Evolutionary conservation across 2,888 invertebrate species (phyloP).

Genomic region (Drosophila mayaguana): DNA sequence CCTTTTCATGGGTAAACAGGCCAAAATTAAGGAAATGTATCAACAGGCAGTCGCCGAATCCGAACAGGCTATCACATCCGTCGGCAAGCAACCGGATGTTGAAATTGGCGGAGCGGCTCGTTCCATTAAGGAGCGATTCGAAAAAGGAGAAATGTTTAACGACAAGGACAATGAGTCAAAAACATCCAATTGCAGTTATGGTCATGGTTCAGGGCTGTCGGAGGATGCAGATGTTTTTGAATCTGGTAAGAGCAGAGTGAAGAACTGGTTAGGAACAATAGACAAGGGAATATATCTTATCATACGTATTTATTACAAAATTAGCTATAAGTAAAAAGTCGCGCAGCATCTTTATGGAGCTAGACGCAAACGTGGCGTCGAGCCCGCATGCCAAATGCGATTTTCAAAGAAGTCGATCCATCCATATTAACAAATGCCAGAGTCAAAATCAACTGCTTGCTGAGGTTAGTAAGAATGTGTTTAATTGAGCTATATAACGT

Average conservation of each 20-base stretch:
- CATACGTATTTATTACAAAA: neutral
- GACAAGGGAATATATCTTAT: neutral
- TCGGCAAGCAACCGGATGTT: slow-evolving; percentile 86
- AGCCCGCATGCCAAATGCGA: slow-evolving; percentile 29
- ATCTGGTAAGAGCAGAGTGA: slow-evolving; percentile 46
- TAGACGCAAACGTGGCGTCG: slow-evolving; percentile 92
- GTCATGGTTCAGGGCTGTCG: slow-evolving; percentile 63
- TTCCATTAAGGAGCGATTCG: slow-evolving; percentile 92
- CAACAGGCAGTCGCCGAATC: slow-evolving; percentile 95
- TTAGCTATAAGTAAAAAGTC: slow-evolving; percentile 95
- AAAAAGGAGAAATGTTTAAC: slow-evolving; percentile 90
- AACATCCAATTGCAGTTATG: slow-evolving; percentile 1
- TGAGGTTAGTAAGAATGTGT: slow-evolving; percentile 49
- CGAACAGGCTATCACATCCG: slow-evolving; percentile 88
- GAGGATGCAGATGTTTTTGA: slow-evolving; percentile 88
- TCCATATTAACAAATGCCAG: neutral
- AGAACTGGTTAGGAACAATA: neutral
- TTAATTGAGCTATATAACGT: neutral
- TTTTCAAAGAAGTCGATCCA: slow-evolving; percentile 11
- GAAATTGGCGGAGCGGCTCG: slow-evolving; percentile 87
- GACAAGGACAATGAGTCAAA: slow-evolving; percentile 86
- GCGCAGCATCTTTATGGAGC: slow-evolving; percentile 92
- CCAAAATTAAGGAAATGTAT: slow-evolving; percentile 95
- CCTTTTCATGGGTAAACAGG: slow-evolving; percentile 95
- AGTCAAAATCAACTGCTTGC: slow-evolving; percentile 20